Conservation (phyloP, 2,113 vertebrate species). For the Ammodytes marinus region DNA sequence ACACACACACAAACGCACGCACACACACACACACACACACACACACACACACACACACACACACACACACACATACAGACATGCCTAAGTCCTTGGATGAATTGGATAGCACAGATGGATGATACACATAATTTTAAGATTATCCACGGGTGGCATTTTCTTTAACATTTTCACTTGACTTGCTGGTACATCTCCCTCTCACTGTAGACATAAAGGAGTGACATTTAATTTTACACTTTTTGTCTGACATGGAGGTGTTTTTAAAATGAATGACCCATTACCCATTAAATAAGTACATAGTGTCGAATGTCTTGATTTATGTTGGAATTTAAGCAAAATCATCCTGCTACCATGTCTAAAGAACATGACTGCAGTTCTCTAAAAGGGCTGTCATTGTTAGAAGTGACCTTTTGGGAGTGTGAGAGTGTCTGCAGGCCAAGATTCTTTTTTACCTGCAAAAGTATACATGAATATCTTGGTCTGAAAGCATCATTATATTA, state of each 20-base stretch:
- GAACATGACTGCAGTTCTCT: slow-evolving; percentile 38
- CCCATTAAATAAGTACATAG: slow-evolving; percentile 21
- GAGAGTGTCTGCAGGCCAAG: not conserved
- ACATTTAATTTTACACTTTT: slow-evolving; percentile 62
- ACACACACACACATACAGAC: no score
- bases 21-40: no score
- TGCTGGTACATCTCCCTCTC: slow-evolving; percentile 29
- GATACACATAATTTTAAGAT: slow-evolving; percentile 33
- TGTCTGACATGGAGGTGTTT: slow-evolving; percentile 25
- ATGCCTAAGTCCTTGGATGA: slow-evolving; percentile 16
- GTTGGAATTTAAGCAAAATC: not conserved
- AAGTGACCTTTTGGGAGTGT: slow-evolving; percentile 52
- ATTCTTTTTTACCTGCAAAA: not conserved
- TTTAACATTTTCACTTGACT: slow-evolving; percentile 14
- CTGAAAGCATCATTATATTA: not conserved
- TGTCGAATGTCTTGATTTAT: slow-evolving; percentile 39
- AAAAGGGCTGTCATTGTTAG: slow-evolving; percentile 31
- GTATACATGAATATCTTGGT: not conserved
- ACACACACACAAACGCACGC: no score
- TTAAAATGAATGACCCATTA: slow-evolving; percentile 22
- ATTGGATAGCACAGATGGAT: slow-evolving; percentile 23
- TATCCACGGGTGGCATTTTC: slow-evolving; percentile 28
- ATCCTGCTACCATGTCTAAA: slow-evolving; percentile 13
- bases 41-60: no score
- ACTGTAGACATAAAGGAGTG: slow-evolving; percentile 25